These are phyloP conservation scores for Perccottus glenii DNA, from an alignment of 2,113 vertebrate species.

Conservation along the genomic window DNA sequence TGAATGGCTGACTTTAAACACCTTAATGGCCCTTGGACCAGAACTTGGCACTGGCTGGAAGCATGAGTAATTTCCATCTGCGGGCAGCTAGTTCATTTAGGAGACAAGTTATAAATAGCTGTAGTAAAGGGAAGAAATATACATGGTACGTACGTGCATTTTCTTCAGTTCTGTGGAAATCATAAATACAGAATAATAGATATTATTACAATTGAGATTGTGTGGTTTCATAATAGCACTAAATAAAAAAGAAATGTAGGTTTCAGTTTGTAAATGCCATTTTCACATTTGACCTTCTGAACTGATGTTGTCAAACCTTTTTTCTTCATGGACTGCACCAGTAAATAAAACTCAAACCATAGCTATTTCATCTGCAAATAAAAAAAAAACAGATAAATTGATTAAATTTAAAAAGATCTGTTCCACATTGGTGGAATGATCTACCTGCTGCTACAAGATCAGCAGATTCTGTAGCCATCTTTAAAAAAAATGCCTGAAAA, in stretches of 20 bases:
- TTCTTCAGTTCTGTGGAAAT: conserved; percentile 65
- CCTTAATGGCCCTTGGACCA: conserved; percentile 76
- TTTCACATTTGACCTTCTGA: conserved; percentile 48
- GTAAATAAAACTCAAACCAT: no score
- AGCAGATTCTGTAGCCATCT: no score
- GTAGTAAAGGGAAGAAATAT: conserved; percentile 52
- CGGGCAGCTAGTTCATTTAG: conserved; percentile 74
- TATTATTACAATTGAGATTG: no score
- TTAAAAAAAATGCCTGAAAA: no score
- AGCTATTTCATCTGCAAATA: no score
- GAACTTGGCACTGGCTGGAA: conserved; percentile 71
- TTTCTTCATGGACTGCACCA: neutral
- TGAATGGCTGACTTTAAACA: conserved; percentile 79
- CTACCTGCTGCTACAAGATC: no score
- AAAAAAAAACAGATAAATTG: no score
- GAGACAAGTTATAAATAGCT: conserved; percentile 74
- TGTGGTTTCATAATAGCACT: conserved; percentile 40
- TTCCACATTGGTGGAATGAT: no score
- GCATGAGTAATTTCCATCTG: conserved; percentile 80
- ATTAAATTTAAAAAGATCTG: no score
- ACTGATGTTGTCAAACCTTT: conserved; percentile 5
- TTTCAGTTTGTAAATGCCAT: conserved; percentile 50
- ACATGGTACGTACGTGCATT: conserved; percentile 53
- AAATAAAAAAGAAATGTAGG: conserved; percentile 53
- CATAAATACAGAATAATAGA: conserved; percentile 72